A percentile compares a stretch with the other conserved stretches of the same genome.
Evolutionary conservation across 2,113 vertebrate genomes (phyloP).

Genomic region (Thalassarche chlororhynchos): DNA sequence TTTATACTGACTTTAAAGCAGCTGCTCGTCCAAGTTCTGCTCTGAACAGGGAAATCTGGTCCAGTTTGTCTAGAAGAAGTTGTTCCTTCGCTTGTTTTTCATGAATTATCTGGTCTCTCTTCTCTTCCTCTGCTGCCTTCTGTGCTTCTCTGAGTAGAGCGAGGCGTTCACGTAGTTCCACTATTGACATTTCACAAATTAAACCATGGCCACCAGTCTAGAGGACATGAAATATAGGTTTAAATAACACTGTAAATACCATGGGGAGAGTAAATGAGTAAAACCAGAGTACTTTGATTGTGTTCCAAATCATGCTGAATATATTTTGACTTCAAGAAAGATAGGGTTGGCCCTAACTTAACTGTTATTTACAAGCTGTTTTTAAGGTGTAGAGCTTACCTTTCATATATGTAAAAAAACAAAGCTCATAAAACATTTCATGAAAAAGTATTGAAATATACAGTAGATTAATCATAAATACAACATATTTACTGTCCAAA

Average conservation of each 20-base stretch:
- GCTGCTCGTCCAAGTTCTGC: constrained; percentile 75
- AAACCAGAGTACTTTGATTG: neutral
- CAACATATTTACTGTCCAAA: neutral
- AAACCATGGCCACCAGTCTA: constrained; percentile 86
- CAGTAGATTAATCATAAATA: neutral
- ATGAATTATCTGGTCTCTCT: constrained; percentile 80
- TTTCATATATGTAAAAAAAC: neutral
- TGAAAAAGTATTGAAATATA: neutral
- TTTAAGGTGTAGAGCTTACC: neutral
- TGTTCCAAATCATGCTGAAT: constrained; percentile 4
- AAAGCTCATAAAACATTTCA: neutral
- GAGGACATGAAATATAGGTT: neutral
- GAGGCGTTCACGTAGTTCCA: constrained; percentile 87
- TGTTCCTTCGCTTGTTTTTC: constrained; percentile 81
- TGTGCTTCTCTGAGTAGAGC: constrained; percentile 77
- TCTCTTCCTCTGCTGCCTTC: constrained; percentile 78
- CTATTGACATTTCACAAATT: constrained; percentile 90
- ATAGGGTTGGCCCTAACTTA: neutral
- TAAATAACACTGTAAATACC: constrained; percentile 45
- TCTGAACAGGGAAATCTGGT: constrained; percentile 81
- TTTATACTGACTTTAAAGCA: constrained; percentile 78
- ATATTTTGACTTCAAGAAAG: neutral
- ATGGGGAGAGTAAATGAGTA: neutral
- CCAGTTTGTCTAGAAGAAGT: constrained; percentile 78
- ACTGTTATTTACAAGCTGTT: neutral